These are phyloP conservation scores for Caenorhabditis imperialis DNA, from an alignment of 2,888 invertebrate species.

Conservation along the genomic window DNA sequence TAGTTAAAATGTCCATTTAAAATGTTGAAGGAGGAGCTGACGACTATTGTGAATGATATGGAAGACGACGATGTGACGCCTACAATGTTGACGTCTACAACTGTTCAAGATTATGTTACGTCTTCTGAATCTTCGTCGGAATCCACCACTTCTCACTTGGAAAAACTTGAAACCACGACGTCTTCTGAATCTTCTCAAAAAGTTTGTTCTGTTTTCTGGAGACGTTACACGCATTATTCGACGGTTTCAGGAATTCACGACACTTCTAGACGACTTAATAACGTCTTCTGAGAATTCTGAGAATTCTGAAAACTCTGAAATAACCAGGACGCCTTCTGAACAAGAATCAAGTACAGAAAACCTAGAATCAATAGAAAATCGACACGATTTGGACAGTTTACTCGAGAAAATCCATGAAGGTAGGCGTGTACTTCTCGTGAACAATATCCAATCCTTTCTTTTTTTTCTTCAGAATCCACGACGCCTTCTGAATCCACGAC, in stretches of 20 bases:
- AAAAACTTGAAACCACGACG: too few species aligned
- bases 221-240: too few species aligned
- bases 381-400: slow-evolving; percentile 23
- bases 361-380: not conserved
- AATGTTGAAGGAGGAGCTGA: slow-evolving; percentile 43
- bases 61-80: slow-evolving; percentile 31
- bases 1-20: slow-evolving; percentile 1
- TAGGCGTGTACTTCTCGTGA: too few species aligned
- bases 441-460: too few species aligned
- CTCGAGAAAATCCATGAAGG: slow-evolving; percentile 4
- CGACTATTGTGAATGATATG: slow-evolving; percentile 55
- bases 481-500: too few species aligned
- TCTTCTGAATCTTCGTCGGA: slow-evolving; percentile 24
- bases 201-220: too few species aligned
- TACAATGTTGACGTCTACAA: slow-evolving; percentile 11
- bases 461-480: too few species aligned
- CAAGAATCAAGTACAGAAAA: not conserved
- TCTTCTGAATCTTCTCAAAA: not conserved
- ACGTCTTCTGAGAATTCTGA: slow-evolving; percentile 16
- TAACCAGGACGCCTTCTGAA: too few species aligned
- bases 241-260: slow-evolving; percentile 53
- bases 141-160: not conserved
- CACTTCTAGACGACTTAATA: slow-evolving; percentile 47
- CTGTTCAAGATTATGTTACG: not conserved
- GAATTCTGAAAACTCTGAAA: slow-evolving; percentile 2